A percentile compares a stretch with the other conserved stretches of the same genome.
phyloP scores from a whole-genome alignment of 2,797 vertebrate genomes.

The Remorina albescens region DNA sequence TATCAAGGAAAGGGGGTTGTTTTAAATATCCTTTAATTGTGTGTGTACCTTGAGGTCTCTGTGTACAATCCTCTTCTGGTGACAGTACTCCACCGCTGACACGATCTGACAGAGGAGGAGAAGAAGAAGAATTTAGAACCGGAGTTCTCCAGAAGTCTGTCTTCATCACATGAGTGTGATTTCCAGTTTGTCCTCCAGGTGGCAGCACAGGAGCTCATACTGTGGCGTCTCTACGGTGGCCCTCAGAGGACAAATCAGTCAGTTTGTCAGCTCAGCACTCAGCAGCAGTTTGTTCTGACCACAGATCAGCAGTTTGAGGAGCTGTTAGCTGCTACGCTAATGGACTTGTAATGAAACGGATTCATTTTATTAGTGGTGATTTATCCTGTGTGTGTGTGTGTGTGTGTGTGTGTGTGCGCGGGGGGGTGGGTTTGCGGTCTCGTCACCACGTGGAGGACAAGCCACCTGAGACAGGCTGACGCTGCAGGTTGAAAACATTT shows the following conservation, averaged over 20 bases:
- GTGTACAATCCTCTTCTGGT: constrained; percentile 93
- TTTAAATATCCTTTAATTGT: no score
- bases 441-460: neutral
- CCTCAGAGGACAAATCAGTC: neutral
- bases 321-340: constrained; percentile 1
- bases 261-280: neutral
- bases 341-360: constrained; percentile 3
- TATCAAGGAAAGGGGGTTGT: no score
- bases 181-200: neutral
- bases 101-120: constrained; percentile 85
- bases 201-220: neutral
- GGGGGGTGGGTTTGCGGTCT: neutral
- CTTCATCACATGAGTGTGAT: neutral
- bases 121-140: neutral
- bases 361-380: constrained; percentile 5
- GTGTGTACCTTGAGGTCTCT: constrained; percentile 90
- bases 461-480: accelerated
- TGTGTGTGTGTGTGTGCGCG: neutral
- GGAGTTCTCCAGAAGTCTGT: neutral
- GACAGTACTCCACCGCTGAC: constrained; percentile 93
- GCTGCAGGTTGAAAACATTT: neutral
- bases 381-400: neutral
- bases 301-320: neutral
- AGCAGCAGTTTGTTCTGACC: neutral
- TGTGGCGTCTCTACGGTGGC: neutral